Conservation (phyloP, 1,140 invertebrate genomes). For the Drosophila trapezifrons region DNA sequence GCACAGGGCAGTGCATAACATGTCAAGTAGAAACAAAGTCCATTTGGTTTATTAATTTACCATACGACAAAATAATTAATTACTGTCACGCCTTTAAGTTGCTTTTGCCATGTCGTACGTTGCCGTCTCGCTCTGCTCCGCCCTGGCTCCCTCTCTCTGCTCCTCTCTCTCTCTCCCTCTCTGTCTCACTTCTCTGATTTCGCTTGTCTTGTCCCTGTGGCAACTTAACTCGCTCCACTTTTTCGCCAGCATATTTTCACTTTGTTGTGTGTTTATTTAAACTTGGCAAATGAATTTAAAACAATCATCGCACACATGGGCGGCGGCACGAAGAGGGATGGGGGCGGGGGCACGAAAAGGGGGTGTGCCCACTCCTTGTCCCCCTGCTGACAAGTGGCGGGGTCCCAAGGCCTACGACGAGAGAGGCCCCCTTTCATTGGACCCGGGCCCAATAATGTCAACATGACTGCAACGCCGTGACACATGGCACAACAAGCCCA, state of each 20-base stretch:
- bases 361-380: neutral
- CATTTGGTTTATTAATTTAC: constrained; percentile 84
- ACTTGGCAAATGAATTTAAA: constrained; percentile 83
- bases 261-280: constrained; percentile 82
- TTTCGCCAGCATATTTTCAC: constrained; percentile 71
- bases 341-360: constrained; percentile 1
- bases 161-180: constrained; percentile 7
- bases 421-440: constrained; percentile 18
- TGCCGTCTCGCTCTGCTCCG: neutral
- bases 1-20: constrained; percentile 63
- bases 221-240: constrained; percentile 77
- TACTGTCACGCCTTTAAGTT: constrained; percentile 84
- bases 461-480: constrained; percentile 80
- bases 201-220: constrained; percentile 57
- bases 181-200: constrained; percentile 6
- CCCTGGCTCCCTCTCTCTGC: neutral
- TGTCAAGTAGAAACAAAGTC: constrained; percentile 83
- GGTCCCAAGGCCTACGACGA: constrained; percentile 31
- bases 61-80: constrained; percentile 84
- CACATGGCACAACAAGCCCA: constrained; percentile 82
- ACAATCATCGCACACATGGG: constrained; percentile 70
- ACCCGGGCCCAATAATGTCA: constrained; percentile 70
- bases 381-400: constrained; percentile 66
- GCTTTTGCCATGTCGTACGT: constrained; percentile 47
- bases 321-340: neutral